Conservation (phyloP, 1,140 invertebrate genomes). For the Drosophila biarmipes region DNA sequence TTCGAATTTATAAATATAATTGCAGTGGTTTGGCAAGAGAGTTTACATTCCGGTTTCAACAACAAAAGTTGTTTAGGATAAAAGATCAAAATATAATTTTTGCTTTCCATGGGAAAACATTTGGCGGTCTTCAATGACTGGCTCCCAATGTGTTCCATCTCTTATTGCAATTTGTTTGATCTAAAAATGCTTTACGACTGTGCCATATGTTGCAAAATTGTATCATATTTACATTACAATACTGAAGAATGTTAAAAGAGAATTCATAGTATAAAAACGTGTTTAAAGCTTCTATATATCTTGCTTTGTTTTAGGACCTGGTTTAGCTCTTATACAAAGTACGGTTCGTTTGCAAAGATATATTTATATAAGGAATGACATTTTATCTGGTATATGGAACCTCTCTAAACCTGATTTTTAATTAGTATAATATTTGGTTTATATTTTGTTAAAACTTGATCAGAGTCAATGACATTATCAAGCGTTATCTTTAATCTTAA, state of each 20-base stretch:
- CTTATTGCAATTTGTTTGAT: slow-evolving; percentile 17
- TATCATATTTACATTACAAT: neutral
- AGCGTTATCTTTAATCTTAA: slow-evolving; percentile 18
- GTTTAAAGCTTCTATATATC: slow-evolving; percentile 12
- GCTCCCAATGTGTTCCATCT: neutral
- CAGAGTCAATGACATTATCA: slow-evolving; percentile 12
- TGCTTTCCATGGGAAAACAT: slow-evolving; percentile 32
- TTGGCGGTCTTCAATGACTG: slow-evolving; percentile 16
- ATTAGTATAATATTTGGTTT: too few relatives aligned
- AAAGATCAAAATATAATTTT: slow-evolving; percentile 22
- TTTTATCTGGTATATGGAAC: too few relatives aligned
- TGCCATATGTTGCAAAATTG: slow-evolving; percentile 4
- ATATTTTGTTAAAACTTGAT: neutral
- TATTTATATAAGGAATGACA: neutral
- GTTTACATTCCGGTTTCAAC: slow-evolving; percentile 18
- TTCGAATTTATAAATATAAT: slow-evolving; percentile 8
- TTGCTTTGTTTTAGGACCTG: slow-evolving; percentile 7
- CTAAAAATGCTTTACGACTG: slow-evolving; percentile 29
- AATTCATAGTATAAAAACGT: slow-evolving; percentile 10
- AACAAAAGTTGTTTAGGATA: slow-evolving; percentile 9
- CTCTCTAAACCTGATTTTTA: too few relatives aligned
- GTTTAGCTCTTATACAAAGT: neutral
- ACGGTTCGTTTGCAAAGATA: neutral
- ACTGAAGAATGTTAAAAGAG: neutral
- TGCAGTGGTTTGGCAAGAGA: slow-evolving; percentile 11